phyloP scores from a whole-genome alignment of 1,140 invertebrate species.

The Polyergus mexicanus region DNA sequence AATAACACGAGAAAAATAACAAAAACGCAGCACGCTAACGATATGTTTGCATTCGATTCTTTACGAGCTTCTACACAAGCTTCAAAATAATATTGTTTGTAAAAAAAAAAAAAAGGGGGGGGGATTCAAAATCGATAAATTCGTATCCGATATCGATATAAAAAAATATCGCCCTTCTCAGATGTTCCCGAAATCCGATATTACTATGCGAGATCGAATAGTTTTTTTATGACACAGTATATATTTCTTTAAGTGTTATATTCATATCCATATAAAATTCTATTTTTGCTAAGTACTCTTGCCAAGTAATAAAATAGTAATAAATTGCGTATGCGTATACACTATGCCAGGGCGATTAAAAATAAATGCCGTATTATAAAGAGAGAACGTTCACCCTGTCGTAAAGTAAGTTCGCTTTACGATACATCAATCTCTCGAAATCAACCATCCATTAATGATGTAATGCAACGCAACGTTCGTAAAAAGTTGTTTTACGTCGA shows the following conservation, averaged over 20 bases:
- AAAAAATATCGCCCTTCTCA: constrained; percentile 17
- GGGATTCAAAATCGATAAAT: constrained; percentile 19
- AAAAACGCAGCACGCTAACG: background rate
- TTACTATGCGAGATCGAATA: background rate
- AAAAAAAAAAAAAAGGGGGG: constrained; percentile 16
- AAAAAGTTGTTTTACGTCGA: background rate
- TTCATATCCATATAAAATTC: background rate
- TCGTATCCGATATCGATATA: constrained; percentile 1
- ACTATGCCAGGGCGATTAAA: background rate
- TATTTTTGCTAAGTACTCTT: background rate
- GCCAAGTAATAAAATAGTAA: constrained; percentile 13
- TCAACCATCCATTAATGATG: constrained; percentile 6
- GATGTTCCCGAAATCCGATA: constrained; percentile 5
- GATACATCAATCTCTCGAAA: background rate
- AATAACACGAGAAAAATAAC: constrained; percentile 47
- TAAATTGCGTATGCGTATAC: background rate
- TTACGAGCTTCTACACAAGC: constrained; percentile 34
- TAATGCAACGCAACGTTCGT: background rate
- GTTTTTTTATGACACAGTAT: background rate
- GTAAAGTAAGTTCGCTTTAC: constrained; percentile 9
- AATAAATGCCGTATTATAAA: background rate
- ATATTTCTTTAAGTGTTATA: background rate
- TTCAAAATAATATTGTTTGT: constrained; percentile 11
- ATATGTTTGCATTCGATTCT: constrained; percentile 45
- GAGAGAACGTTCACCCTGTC: background rate